Evolutionary conservation across 92 coral and sea anemone genomes (phyloP).

Genomic region (Diadumene lineata): DNA sequence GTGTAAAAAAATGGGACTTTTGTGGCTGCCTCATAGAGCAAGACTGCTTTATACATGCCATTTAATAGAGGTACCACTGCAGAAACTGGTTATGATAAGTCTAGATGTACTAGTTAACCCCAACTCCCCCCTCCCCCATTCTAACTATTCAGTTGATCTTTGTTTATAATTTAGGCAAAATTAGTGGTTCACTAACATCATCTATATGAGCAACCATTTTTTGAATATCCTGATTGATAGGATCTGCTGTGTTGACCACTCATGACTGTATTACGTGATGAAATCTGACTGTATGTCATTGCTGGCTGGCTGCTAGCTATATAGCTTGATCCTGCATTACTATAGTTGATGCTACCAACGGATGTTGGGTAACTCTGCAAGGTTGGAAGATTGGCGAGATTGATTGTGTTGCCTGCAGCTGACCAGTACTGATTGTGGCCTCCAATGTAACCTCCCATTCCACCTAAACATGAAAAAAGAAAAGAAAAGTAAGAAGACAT

Average conservation of each 20-base stretch:
- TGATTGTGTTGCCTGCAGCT: conserved; percentile 14
- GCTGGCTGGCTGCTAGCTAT: conserved; percentile 71
- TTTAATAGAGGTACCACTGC: no score
- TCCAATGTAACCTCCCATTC: conserved; percentile 1
- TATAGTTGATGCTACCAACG: conserved; percentile 33
- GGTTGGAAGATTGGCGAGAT: conserved; percentile 9
- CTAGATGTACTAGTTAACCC: no score
- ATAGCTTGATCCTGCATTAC: conserved; percentile 46
- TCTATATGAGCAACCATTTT: background rate
- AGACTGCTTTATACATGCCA: no score
- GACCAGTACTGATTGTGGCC: conserved; percentile 24
- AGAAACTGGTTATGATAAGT: no score
- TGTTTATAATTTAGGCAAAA: no score
- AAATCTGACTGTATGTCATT: conserved; percentile 34
- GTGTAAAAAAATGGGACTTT: no score
- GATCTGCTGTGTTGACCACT: background rate
- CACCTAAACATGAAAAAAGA: no score
- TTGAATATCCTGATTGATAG: conserved; percentile 16
- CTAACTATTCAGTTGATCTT: no score
- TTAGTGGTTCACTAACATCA: background rate
- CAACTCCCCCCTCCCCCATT: no score
- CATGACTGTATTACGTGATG: background rate
- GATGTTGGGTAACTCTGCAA: conserved; percentile 10
- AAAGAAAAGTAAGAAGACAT: background rate
- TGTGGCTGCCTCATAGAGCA: no score